Conservation (phyloP, 1,140 invertebrate species). For the Leptinotarsa defecta region DNA sequence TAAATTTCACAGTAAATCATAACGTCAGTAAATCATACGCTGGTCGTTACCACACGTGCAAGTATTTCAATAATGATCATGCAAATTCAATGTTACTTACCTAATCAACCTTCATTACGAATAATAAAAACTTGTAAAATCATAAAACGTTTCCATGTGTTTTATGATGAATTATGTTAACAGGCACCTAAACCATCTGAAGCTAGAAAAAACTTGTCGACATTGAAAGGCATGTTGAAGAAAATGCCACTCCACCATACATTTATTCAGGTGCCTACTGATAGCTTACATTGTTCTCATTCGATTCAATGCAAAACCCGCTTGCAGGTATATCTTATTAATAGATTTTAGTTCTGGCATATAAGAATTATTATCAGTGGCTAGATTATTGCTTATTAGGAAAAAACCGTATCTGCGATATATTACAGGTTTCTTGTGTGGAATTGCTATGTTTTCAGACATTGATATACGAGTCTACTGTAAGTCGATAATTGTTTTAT, state of each 20-base stretch:
- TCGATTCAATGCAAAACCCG: neutral
- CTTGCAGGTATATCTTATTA: neutral
- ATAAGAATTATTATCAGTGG: neutral
- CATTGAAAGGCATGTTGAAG: neutral
- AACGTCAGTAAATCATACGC: neutral
- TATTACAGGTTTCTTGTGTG: neutral
- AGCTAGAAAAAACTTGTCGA: neutral
- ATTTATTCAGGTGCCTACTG: neutral
- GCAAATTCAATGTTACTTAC: conserved; percentile 8
- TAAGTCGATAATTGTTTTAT: too few species aligned
- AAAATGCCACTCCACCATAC: neutral
- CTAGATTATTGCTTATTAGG: neutral
- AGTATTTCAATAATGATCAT: conserved; percentile 1
- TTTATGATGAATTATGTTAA: conserved; percentile 2
- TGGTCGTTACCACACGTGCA: conserved; percentile 1
- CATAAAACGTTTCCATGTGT: neutral
- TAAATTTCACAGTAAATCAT: too few species aligned
- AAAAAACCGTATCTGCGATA: neutral
- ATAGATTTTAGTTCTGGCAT: neutral
- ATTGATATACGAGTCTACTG: too few species aligned
- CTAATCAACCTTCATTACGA: conserved; percentile 17
- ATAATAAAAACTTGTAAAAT: neutral
- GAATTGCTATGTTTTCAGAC: too few species aligned
- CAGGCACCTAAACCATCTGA: neutral
- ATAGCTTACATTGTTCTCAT: neutral